These are phyloP conservation scores for Brachyhypopomus gauderio DNA, from an alignment of 2,113 vertebrate genomes.

Conservation along the genomic window DNA sequence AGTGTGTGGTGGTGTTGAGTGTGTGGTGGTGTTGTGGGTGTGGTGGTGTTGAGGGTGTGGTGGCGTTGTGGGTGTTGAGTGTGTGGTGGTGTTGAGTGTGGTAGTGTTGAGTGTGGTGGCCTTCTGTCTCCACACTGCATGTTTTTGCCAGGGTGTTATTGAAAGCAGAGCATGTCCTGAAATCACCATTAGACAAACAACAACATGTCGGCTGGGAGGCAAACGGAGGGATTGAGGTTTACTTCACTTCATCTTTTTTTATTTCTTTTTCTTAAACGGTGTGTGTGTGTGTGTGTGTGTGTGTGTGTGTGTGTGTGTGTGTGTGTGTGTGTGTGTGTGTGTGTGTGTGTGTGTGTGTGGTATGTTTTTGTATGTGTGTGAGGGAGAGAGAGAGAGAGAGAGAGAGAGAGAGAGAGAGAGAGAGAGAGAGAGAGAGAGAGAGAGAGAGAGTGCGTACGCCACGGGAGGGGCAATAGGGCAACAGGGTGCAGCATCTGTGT, in stretches of 20 bases:
- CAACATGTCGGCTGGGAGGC: slow-evolving; percentile 66
- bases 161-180: slow-evolving; percentile 58
- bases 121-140: slow-evolving; percentile 39
- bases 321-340: slow-evolving; percentile 42
- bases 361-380: too few relatives aligned
- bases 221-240: slow-evolving; percentile 41
- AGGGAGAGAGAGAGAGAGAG: too few relatives aligned
- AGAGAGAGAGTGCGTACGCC: background rate
- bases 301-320: slow-evolving; percentile 36
- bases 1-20: too few relatives aligned
- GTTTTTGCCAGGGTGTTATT: slow-evolving; percentile 63
- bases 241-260: slow-evolving; percentile 17
- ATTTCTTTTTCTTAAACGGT: background rate
- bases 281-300: background rate
- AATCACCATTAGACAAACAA: slow-evolving; percentile 70
- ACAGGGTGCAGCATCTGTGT: slow-evolving; percentile 69
- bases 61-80: too few relatives aligned
- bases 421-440: slow-evolving; percentile 42
- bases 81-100: slow-evolving; percentile 10
- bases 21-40: too few relatives aligned
- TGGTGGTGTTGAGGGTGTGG: too few relatives aligned
- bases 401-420: too few relatives aligned
- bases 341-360: slow-evolving; percentile 15
- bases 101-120: slow-evolving; percentile 45
- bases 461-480: slow-evolving; percentile 43